Evolutionary conservation across 2,797 vertebrate genomes (phyloP), one percentile per base, ranked within the genome.

Genomic region (Vireo griseus): DNA sequence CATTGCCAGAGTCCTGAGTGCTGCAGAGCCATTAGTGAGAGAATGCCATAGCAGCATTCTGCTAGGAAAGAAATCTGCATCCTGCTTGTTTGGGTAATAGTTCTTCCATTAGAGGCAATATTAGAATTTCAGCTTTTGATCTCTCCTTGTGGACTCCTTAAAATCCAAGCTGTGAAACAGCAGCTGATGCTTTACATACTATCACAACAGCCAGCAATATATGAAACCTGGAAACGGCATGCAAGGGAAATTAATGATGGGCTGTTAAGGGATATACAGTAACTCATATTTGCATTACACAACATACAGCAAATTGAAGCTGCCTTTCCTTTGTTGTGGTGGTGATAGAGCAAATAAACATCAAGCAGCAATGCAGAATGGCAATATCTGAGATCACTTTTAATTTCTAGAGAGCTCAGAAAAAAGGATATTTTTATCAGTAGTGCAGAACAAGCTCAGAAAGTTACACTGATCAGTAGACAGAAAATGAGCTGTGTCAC

Each of bases 101-200:
- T 95, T 86, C 81, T 74, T 93, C 88, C 94, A 92, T 97, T 94
- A 88, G 95, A 97, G 90, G 83, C 92, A 93, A 94, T 95, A 94
- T 94, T 92, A 95, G 94, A 96, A 95, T 95, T 95, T 96, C 93
- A 72, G 93, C 96, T 96, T 97, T 96, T 96, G 91, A 95, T 96
- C 84, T 94, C 90, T 97, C 97, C 96, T 97, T 92, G 91, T 93
- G 93, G 96, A 92, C 85, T 50, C 55, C 86, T 97, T 96, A 96
- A 97, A 97, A 96, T 93, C 92, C 95, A 96, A 96, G 95, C 96
- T 97, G 96, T 96, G 95, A 96, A 95, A 96, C 87, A 95, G 95
- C 96, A 97, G 97, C 96, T 97, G 95, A 97, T 94, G 89, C 96
- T 96, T 97, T 96, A 95, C 88, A 94, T 92, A 91, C 58, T 71